A percentile compares a stretch with the other conserved stretches of the same genome.
Evolutionary conservation across 2,113 vertebrate genomes (phyloP).

Genomic region (Caloenas nicobarica): DNA sequence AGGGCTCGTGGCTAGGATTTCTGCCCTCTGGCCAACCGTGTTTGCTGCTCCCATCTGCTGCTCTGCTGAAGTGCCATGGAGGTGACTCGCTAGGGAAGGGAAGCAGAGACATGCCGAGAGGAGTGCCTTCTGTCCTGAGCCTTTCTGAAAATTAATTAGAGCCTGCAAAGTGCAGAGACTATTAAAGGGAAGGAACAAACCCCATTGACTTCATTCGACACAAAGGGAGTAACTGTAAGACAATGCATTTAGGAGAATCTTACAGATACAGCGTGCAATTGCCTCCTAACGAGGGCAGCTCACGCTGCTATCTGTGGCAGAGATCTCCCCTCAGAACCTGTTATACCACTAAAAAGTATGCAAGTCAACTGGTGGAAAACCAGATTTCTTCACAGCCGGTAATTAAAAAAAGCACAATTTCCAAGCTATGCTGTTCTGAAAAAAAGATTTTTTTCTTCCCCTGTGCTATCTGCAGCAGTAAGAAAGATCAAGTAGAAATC

Average conservation of each 20-base stretch:
- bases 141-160: neutral
- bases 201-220: neutral
- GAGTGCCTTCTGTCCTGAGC: neutral
- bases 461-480: neutral
- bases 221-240: neutral
- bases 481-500: neutral
- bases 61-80: neutral
- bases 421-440: neutral
- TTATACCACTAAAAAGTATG: constrained; percentile 11
- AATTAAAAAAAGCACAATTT: constrained; percentile 18
- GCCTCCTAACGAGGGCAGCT: neutral
- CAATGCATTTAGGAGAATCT: neutral
- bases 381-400: neutral
- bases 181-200: neutral
- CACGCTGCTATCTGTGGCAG: neutral
- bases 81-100: neutral
- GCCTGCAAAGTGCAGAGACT: neutral
- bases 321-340: constrained; percentile 25
- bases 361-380: constrained; percentile 13
- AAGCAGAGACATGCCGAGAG: neutral
- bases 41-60: neutral
- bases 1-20: neutral
- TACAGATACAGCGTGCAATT: neutral
- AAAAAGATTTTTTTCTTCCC: neutral
- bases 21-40: neutral